phyloP scores from a whole-genome alignment of 2,797 vertebrate species.

The Sebastiscus tertius region DNA sequence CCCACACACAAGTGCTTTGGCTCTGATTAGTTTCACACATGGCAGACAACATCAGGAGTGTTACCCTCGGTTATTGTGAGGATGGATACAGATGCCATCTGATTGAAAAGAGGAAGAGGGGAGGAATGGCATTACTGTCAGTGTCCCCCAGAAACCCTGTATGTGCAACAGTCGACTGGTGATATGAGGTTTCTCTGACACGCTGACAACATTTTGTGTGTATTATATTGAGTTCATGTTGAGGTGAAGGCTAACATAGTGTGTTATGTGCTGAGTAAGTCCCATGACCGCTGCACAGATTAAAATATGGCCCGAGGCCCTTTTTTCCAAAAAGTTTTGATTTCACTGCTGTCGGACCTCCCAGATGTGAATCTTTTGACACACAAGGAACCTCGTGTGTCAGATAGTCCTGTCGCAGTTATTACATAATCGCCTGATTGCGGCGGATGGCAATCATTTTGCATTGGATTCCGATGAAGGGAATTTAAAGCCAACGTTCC shows the following conservation, averaged over 20 bases:
- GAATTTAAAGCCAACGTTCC: not conserved
- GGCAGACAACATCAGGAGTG: constrained; percentile 38
- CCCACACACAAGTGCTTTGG: constrained; percentile 20
- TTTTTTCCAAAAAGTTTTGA: constrained; percentile 10
- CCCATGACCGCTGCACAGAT: not conserved
- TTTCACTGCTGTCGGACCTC: not conserved
- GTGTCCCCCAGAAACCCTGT: constrained; percentile 25
- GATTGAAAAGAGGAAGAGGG: constrained; percentile 39
- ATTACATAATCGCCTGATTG: not conserved
- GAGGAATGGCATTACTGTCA: constrained; percentile 22
- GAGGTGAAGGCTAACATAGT: constrained; percentile 21
- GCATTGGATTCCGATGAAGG: not conserved
- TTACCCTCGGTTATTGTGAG: constrained; percentile 37
- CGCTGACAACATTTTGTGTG: not conserved
- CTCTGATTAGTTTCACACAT: constrained; percentile 61
- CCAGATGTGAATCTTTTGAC: not conserved
- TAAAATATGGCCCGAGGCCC: not conserved
- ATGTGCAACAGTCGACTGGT: not conserved
- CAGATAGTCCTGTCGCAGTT: not conserved
- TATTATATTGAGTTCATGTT: constrained; percentile 12
- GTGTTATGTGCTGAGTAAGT: constrained; percentile 26
- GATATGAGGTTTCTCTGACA: constrained; percentile 9
- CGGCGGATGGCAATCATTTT: rapidly evolving
- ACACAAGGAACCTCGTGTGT: not conserved
- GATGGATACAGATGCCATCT: constrained; percentile 45